Evolutionary conservation across 2,113 vertebrate species (phyloP), one percentile per base, ranked within the genome.

Genomic region (Hippocampus barbouri): DNA sequence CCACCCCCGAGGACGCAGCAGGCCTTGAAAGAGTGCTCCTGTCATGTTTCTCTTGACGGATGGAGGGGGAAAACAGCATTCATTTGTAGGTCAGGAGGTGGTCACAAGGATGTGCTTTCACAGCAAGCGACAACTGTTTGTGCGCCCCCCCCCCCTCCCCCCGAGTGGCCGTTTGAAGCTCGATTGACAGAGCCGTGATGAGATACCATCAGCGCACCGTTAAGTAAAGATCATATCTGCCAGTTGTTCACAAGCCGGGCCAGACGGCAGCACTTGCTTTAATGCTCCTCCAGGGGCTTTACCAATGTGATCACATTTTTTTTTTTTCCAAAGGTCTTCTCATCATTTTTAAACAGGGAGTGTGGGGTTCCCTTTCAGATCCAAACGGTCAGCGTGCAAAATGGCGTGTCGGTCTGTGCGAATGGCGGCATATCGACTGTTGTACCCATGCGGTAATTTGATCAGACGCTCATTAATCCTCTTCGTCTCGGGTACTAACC

Each of bases 401-500:
- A 88, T 83, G 78, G 83, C 54, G 5, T 1, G 10, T 76, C 67
- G 88, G 83, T 81, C 81, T 86, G 86, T 80, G 75, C 83, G 75
- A 84, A 81, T 76, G 75, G 82, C 76, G 78, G 85, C 83, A 75
- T 87, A 87, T 87, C 84, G 83, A 79, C 85, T 85, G 87, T 90
- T 86, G 87, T 86, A 88, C 85, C 76, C 43, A 77, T 83, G 38
- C 34, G 79, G 86, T 89, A 86, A 90, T 91, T 90, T 90, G 89
- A 89, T 90, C 89, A 87, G 86, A 87, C 83, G 82, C 85, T 85
- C 79, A 80, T 86, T 90, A 90, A 90, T 90, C 88, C 89, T 89
- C 83, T 85, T 85, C 86, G 86, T 86, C 81, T 81, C 74, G 69
- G 86, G 85, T 87, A 82, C 81, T 68, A 84, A 85, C 83, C 80